Base-by-base conservation (phyloP, 2,888 invertebrate genomes). In the Rhopalosiphum nymphaeae region DNA sequence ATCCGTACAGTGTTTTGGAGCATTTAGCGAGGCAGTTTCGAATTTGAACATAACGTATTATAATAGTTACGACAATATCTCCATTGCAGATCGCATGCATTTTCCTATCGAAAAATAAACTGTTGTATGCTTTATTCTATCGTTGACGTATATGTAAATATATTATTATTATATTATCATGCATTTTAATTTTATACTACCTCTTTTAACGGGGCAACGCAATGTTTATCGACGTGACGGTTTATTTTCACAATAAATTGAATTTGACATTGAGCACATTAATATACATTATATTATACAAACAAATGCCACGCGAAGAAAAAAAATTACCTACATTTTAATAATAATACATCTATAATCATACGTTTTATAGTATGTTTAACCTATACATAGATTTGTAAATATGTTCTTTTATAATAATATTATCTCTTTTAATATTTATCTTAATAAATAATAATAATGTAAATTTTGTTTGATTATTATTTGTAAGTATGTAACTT, bases 161-260 rank as follows among this genome's bases (percentile, higher is more conserved):
- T 4, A 26, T 29, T 46, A 86, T 44, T 29, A 44, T 42, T 10
- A 46, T 13, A 86, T 86, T 86, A 46, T 3, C 53, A 21, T 16
- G 5, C 21, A 86, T 26, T 26, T 10, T 5, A 49, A 86, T 7
- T 16, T 1, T 29, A 9, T 46, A 86, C 16, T 16, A 25, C 29
- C 7, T 29, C 29, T 78, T 78, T 78, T 21, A 78, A 46, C 13
- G 46, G 13, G 5, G 5, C 44, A 25, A 25, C 13, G n/a, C 25
- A 36, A 26, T 10, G 56, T 88, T 9, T 88, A n/a, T 53, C 36
- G 42, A 1, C 11, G 36, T 57, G 21, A 57, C 56, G 10, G 46
- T 29, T 29, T 16, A n/a, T 89, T 49, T 49, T 91, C 29, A 42
- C 49, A 42, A 91, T 85, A 85, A 85, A 91, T 85, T n/a, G 85